Evolutionary conservation across 2,888 invertebrate genomes (phyloP).

Genomic region (Chloroclysta siterata): DNA sequence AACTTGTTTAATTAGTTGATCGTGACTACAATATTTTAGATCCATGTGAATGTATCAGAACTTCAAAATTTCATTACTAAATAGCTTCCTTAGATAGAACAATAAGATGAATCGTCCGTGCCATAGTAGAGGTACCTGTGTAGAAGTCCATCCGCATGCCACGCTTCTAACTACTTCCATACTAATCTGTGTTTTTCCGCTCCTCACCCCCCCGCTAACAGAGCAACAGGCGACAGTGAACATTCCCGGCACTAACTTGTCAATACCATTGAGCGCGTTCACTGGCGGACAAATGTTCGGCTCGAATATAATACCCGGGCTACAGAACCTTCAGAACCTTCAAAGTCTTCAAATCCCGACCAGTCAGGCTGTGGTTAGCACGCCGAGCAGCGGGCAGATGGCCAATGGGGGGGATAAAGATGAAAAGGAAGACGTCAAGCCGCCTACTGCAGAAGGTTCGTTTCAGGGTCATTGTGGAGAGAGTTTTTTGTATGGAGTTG

Average conservation of each 20-base stretch:
- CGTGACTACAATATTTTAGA: no score
- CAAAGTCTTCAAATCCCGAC: constrained; percentile 56
- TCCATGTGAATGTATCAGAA: neutral
- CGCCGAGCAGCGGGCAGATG: constrained; percentile 14
- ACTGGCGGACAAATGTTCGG: constrained; percentile 81
- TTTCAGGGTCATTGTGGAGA: constrained; percentile 47
- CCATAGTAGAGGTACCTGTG: constrained; percentile 22
- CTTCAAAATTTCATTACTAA: neutral
- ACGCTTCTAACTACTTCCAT: constrained; percentile 65
- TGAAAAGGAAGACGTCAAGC: constrained; percentile 82
- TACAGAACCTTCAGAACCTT: constrained; percentile 74
- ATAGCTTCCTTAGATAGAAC: neutral
- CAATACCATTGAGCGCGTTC: constrained; percentile 83
- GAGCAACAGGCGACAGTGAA: constrained; percentile 84
- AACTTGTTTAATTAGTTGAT: neutral
- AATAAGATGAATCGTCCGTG: neutral
- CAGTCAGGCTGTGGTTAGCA: constrained; percentile 47
- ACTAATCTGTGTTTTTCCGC: constrained; percentile 78
- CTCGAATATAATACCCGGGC: constrained; percentile 72
- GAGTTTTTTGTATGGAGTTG: constrained; percentile 34
- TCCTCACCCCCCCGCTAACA: constrained; percentile 61
- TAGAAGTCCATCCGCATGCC: constrained; percentile 52
- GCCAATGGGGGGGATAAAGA: constrained; percentile 82
- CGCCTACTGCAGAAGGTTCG: constrained; percentile 71
- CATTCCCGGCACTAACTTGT: constrained; percentile 87